These are phyloP conservation scores for Drosophila pseudoananassae DNA, from an alignment of 1,140 invertebrate genomes.

Conservation along the genomic window DNA sequence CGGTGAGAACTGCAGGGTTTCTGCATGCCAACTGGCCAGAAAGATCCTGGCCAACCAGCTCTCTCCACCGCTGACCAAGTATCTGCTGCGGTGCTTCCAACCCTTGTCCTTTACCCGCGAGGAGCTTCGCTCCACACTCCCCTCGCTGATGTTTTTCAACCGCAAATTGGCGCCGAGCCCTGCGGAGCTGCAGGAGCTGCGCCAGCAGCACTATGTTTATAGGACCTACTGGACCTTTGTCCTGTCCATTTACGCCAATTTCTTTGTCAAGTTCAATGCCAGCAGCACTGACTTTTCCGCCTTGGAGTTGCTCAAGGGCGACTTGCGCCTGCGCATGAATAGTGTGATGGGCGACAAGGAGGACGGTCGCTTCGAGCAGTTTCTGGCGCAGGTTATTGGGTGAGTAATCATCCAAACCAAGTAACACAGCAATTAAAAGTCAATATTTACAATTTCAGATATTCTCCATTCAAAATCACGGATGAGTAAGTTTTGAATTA, in stretches of 20 bases:
- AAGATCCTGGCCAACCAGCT: constrained; percentile 80
- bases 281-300: constrained; percentile 55
- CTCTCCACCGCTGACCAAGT: constrained; percentile 67
- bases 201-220: constrained; percentile 79
- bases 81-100: constrained; percentile 77
- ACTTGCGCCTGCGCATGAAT: constrained; percentile 64
- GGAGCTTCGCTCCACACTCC: constrained; percentile 73
- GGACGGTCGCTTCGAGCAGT: constrained; percentile 74
- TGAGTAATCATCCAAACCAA: constrained; percentile 16
- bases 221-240: constrained; percentile 83
- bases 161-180: constrained; percentile 75
- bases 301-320: constrained; percentile 72
- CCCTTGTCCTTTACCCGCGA: constrained; percentile 75
- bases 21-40: constrained; percentile 72
- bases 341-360: constrained; percentile 74
- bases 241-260: constrained; percentile 79
- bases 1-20: constrained; percentile 69
- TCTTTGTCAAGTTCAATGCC: constrained; percentile 77
- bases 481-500: constrained; percentile 71
- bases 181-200: constrained; percentile 70
- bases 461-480: constrained; percentile 74
- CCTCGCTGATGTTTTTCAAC: constrained; percentile 81
- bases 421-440: background rate
- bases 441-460: constrained; percentile 33
- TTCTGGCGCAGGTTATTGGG: constrained; percentile 78